Evolutionary conservation across 2,797 vertebrate species (phyloP).

Genomic region (Kryptopterus vitreolus): DNA sequence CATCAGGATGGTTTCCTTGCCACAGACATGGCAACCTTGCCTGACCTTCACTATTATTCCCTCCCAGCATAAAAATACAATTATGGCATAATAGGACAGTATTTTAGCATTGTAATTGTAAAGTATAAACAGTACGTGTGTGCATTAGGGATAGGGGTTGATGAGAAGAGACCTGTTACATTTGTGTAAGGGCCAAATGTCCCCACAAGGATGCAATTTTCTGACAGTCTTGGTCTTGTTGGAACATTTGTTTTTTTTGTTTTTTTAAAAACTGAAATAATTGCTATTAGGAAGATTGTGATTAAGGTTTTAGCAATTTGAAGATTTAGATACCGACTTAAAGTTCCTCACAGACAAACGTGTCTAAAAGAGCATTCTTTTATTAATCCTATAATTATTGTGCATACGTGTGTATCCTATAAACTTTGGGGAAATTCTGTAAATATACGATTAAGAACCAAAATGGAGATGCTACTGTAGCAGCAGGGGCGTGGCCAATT

Average conservation of each 20-base stretch:
- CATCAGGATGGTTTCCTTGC: background rate
- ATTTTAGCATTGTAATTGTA: background rate
- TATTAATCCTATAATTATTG: background rate
- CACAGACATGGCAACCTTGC: background rate
- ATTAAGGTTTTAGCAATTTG: background rate
- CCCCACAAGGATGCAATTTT: background rate
- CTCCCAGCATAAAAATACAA: background rate
- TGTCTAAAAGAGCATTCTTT: background rate
- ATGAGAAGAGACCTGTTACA: background rate
- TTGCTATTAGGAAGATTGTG: background rate
- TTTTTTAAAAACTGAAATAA: background rate
- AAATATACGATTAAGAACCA: background rate
- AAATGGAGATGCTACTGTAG: background rate
- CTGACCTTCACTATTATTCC: background rate
- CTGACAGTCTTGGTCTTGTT: background rate
- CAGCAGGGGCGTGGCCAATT: too few species aligned
- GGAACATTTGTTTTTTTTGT: background rate
- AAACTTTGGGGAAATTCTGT: background rate
- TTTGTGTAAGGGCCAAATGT: background rate
- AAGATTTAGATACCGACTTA: background rate
- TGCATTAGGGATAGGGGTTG: background rate
- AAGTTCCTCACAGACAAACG: background rate
- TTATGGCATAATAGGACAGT: background rate
- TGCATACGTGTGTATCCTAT: background rate
- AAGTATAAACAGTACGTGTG: background rate